Conservation (phyloP, 2,888 invertebrate genomes). For the Gibbula magus region DNA sequence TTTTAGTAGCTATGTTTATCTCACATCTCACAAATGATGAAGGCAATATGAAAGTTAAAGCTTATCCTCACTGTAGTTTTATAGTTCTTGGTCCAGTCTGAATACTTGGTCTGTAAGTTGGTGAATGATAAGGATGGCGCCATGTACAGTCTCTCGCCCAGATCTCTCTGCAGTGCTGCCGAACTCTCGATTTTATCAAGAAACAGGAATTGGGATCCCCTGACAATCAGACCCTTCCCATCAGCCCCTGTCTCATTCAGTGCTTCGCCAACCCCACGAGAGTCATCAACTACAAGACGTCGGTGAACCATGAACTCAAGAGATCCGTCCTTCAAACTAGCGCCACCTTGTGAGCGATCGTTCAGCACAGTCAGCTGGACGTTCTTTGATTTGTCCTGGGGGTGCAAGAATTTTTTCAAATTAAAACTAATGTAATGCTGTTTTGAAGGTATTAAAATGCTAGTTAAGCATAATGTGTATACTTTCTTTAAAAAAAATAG, state of each 20-base stretch:
- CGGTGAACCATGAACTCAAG: slow-evolving; percentile 82
- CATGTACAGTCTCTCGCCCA: slow-evolving; percentile 65
- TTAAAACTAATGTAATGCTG: too few relatives aligned
- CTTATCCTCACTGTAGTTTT: slow-evolving; percentile 42
- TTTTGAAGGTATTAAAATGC: too few relatives aligned
- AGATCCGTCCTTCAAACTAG: slow-evolving; percentile 71
- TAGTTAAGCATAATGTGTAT: too few relatives aligned
- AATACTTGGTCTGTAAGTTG: slow-evolving; percentile 29
- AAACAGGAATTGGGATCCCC: slow-evolving; percentile 70
- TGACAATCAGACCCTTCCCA: slow-evolving; percentile 74
- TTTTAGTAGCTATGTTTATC: too few relatives aligned
- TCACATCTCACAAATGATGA: too few relatives aligned
- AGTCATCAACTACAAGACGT: slow-evolving; percentile 89
- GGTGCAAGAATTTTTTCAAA: too few relatives aligned
- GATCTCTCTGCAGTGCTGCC: slow-evolving; percentile 58
- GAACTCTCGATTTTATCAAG: slow-evolving; percentile 59
- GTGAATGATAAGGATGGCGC: slow-evolving; percentile 66
- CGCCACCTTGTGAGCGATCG: slow-evolving; percentile 76
- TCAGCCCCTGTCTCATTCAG: slow-evolving; percentile 84
- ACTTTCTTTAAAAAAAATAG: too few relatives aligned
- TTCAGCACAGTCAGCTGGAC: slow-evolving; percentile 75
- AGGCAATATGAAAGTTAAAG: too few relatives aligned
- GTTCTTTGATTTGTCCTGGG: slow-evolving; percentile 48
- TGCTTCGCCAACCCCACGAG: slow-evolving; percentile 93
- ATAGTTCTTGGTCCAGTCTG: slow-evolving; percentile 46